Conservation (phyloP, 2,888 invertebrate genomes). For the Hypsopygia costalis region DNA sequence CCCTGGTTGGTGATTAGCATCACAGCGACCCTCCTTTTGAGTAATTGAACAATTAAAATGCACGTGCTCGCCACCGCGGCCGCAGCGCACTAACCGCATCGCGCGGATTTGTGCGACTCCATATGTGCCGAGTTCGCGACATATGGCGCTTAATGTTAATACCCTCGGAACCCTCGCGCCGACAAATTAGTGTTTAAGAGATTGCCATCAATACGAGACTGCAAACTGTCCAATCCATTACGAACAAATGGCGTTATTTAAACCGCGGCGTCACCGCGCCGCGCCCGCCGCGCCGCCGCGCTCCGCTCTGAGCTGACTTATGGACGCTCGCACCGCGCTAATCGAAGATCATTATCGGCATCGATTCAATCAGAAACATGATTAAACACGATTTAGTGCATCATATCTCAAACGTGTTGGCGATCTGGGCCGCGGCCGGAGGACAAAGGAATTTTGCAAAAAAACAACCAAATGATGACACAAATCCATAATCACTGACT, state of each 20-base stretch:
- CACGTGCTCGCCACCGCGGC: slow-evolving; percentile 24
- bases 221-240: slow-evolving; percentile 68
- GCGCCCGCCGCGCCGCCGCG: not conserved
- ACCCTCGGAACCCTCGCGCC: slow-evolving; percentile 28
- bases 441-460: not conserved
- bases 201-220: slow-evolving; percentile 59
- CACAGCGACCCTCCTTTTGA: slow-evolving; percentile 28
- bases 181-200: slow-evolving; percentile 72
- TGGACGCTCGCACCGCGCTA: slow-evolving; percentile 35
- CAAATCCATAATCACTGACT: not conserved
- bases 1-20: slow-evolving; percentile 14
- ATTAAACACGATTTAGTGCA: slow-evolving; percentile 61
- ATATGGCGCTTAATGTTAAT: slow-evolving; percentile 55
- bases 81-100: slow-evolving; percentile 21
- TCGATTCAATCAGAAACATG: slow-evolving; percentile 66
- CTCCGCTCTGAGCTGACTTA: slow-evolving; percentile 14
- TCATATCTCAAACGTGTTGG: slow-evolving; percentile 31
- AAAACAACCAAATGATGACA: not conserved
- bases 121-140: slow-evolving; percentile 41
- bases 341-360: slow-evolving; percentile 67
- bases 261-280: slow-evolving; percentile 18
- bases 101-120: slow-evolving; percentile 20
- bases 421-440: slow-evolving; percentile 5
- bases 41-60: slow-evolving; percentile 56
- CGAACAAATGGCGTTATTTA: slow-evolving; percentile 68